Evolutionary conservation across 2,888 invertebrate genomes (phyloP).

Genomic region (Apomyelois bistriatella): DNA sequence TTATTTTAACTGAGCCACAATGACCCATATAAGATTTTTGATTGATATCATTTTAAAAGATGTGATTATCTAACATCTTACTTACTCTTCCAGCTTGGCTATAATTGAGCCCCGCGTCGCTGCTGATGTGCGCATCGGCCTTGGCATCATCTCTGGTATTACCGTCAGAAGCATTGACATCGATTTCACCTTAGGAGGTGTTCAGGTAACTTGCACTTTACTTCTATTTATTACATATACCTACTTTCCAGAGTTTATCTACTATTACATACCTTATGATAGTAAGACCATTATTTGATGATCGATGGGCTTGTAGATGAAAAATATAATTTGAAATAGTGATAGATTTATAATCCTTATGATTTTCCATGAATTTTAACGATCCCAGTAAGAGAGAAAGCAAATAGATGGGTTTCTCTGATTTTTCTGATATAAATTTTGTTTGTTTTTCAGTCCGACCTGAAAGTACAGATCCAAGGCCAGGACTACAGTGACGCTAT

Average conservation of each 20-base stretch:
- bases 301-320: too few relatives aligned
- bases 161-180: conserved; percentile 33
- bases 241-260: background rate
- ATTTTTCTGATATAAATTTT: background rate
- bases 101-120: conserved; percentile 30
- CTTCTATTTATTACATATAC: conserved; percentile 10
- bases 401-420: too few relatives aligned
- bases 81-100: conserved; percentile 30
- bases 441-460: conserved; percentile 28
- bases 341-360: too few relatives aligned
- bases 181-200: conserved; percentile 33
- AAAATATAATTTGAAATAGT: too few relatives aligned
- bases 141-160: conserved; percentile 47
- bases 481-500: conserved; percentile 20
- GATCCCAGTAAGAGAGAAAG: too few relatives aligned
- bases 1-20: too few relatives aligned
- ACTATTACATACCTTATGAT: background rate
- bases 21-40: too few relatives aligned
- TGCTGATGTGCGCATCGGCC: conserved; percentile 32
- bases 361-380: too few relatives aligned
- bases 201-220: conserved; percentile 38
- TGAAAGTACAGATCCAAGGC: conserved; percentile 20
- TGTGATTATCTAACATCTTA: background rate
- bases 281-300: too few relatives aligned
- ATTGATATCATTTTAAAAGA: too few relatives aligned